Base-by-base conservation (phyloP, 1,140 invertebrate species). In the Nasonia vitripennis region DNA sequence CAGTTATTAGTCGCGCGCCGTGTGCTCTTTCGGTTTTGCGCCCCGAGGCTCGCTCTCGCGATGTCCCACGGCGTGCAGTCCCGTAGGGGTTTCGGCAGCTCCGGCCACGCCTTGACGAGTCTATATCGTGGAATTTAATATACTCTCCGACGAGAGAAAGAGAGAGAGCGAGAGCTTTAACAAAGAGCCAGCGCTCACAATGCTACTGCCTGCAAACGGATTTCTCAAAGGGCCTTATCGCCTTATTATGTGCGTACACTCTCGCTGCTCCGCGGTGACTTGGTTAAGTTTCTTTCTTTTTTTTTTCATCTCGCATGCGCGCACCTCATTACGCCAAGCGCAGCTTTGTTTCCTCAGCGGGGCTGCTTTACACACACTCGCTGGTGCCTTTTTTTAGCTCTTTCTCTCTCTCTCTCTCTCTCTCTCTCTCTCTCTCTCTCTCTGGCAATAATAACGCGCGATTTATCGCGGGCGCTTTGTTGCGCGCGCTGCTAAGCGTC, bases 51-150 rank as follows among this genome's bases (percentile, higher is more conserved):
- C 68, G 67, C 45, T 7, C 55, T 7, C 14, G 70, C 7, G 80
- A 79, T 86, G 75, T 86, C 85, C 85, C 80, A 86, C 80, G 68
- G 85, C 73, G 84, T 51, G 37, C 23, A n/a, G 31, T 73, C 74
- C 83, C 62, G 83, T 55, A 12, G 75, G 83, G 78, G 68, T 81
- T 85, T 85, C 85, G 81, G 85, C 79, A 79, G 74, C 75, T 78
- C 62, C 34, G 6, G 51, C 80, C 85, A 86, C 85, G 85, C 85
- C 85, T 79, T 83, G 85, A 86, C 85, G 51, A 86, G 85, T 86
- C 55, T 62, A 86, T 86, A 86, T 86, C 80, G 68, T 86, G 80
- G 85, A 86, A 86, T 86, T 86, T 83, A 86, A 86, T 86, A 86
- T 71, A 71, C 51, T 62, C 51, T 62, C 62, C 73, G 55, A n/a